Evolutionary conservation across 2,888 invertebrate species (phyloP), one percentile per base, ranked within the genome.

Genomic region (Julus scandinavius): DNA sequence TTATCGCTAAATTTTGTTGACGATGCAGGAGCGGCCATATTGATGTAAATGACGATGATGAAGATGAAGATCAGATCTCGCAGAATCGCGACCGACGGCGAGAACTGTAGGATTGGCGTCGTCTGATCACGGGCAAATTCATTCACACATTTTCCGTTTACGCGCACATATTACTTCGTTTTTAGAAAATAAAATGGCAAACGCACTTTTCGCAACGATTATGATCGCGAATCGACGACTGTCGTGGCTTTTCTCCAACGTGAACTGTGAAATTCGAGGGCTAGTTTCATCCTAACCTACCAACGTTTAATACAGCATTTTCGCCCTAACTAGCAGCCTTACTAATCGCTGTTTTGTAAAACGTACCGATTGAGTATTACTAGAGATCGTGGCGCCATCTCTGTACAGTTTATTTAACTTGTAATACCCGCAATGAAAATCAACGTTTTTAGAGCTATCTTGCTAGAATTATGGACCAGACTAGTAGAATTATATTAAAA

Each of bases 1-100:
- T 99, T 98, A 94, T 99, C 99, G 94, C 97, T 98, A 94, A 99
- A 99, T 93, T 98, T 97, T 93, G 98, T 98, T 94, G 97, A 97
- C 94, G 96, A 89, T 85, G 89, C 89, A 88, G 87, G 89, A 88
- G 88, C 89, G 72, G 89, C 89, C 89, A 89, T 89, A 89, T 89
- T 89, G 89, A 89, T 87, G 85, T 87, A 87, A 88, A 85, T 88
- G 89, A 88, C 85, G 86, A 72, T 63, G 85, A 88, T 85, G 85
- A 88, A 87, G 87, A 84, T 84, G 85, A 88, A 88, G 88, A 87
- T 83, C 50, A 88, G 45, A 54, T 88, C 89, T 88, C 89, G 89
- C 88, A 38, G 86, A 88, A 29, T 89, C 89, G 85, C 89, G 89
- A 54, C 50, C 87, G 87, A 6, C 41, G 15, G 80, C 87, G 87